Evolutionary conservation across 2,797 vertebrate genomes (phyloP), one percentile per base, ranked within the genome.

Genomic region (Trachops cirrhosus): DNA sequence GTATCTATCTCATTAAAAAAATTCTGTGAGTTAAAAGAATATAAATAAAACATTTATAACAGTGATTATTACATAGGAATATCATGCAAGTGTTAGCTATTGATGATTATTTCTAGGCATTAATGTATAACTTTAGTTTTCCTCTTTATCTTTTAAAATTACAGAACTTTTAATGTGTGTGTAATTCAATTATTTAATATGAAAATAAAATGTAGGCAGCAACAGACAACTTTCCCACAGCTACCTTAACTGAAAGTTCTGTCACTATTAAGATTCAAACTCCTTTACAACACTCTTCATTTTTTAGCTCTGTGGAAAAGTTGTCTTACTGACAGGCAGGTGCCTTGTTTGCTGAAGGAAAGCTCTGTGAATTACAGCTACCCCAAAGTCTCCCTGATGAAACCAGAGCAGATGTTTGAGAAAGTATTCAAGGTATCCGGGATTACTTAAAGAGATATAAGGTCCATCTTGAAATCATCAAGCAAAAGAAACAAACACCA

Each of bases 401-500:
- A 97, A 94, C 37, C 11, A 9, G 59, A 98, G 84, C 94, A 98
- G 95, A 96, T 88, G 93, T 89, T 97, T 80, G 70, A 94, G 78
- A 93, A 94, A 96, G 89, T 96, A 97, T 96, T 88, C 62, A 24
- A 93, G 88, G 92, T 96, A 97, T 96, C 97, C 91, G 78, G 87
- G 50, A 68, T 82, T 59, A 82, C 93, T 97, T 95, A 93, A 90
- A 96, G 70, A 34, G 18, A 64, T 79, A 94, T 79, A 94, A 88
- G 16, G 34, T 6, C 80, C 96, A 97, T 96, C 95, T 97, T 98
- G 97, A 98, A 98, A 88, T 93, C 93, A 98, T 97, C 87, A 94
- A 96, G 75, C 74, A 71, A 96, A 95, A 85, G 91, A 97, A 29
- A 96, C 73, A 74, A 96, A 93, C 80, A 96, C 77, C 95, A 96